Base-by-base conservation (phyloP, 2,113 vertebrate genomes). In the Apeltes quadracus region DNA sequence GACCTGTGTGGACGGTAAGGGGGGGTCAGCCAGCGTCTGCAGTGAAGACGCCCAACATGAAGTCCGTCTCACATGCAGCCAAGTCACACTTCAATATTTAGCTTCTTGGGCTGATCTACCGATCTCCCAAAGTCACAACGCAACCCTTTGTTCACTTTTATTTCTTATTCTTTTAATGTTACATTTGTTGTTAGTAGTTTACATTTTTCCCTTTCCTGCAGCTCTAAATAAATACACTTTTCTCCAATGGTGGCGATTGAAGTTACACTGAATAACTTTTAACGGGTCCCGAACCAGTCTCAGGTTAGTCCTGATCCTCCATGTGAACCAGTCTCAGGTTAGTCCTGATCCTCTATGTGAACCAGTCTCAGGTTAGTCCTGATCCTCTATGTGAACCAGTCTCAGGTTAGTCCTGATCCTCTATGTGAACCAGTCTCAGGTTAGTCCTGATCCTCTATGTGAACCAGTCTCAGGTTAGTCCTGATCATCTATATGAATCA, bases 141-240 rank as follows among this genome's bases (percentile, higher is more conserved):
- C 4, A 1, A 23, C 48, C 27, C 25, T 0, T 10, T n/a, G 4
- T 9, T n/a, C 12, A 3, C 41, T 48, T 46, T 20, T 36, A 36
- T 43, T 32, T 32, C 11, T 51, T 4, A 6, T 51, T 20, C 16
- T 22, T 38, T 44, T 15, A 14, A 46, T 29, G 6, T 70, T 44
- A 34, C 2, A 54, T 38, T 44, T 15, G 18, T 54, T 29, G 6
- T 70, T 51, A 7, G 1, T 48, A 5, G 5, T 59, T 63, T 22
- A 18, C 6, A 32, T 58, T 29, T 63, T 18, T 22, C 13, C 34
- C 51, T 11, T 2, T 25, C 20, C 34, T 67, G 23, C 29, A 43
- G 58, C 5, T 55, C 18, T 14, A 51, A 51, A 54, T 15, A 27
- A 61, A 68, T 44, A 62, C 67, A 71, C 12, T n/a, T 61, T 69